Base-by-base conservation (phyloP, 1,140 invertebrate genomes). In the Drosophila sp. region DNA sequence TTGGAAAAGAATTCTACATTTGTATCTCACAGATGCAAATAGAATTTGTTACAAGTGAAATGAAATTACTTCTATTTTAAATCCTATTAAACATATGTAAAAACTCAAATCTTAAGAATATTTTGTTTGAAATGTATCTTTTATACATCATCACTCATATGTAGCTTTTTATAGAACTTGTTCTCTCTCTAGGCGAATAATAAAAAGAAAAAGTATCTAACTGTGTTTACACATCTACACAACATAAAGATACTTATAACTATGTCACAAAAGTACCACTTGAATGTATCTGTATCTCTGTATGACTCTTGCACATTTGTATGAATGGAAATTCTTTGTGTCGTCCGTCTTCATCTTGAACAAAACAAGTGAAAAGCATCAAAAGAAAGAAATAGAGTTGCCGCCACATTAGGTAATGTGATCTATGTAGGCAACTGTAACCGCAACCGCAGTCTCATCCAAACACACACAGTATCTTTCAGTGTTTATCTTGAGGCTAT, bases 351-450 rank as follows among this genome's bases (percentile, higher is more conserved):
- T 30, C 35, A 30, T 33, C 6, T 17, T 17, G 40, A 65, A 56
- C 23, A 30, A 57, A 86, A 82, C 83, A 86, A 86, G 79, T 89
- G 83, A 84, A 89, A 86, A 86, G 76, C 79, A 80, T 74, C 70
- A 86, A 72, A 86, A 73, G 56, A 66, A 63, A 68, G 57, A 71
- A 77, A 71, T 79, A 65, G 57, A 66, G 72, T 76, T 72, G 83
- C 78, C 76, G 79, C 71, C 71, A 71, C 79, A 87, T 86, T 86
- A 89, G 81, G 83, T 86, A 86, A 86, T 89, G 83, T 77, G 84
- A 86, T 86, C 83, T 80, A 76, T 79, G 44, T 47, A 23, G 66
- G 62, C 27, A 50, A 50, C 44, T 10, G 44, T 50, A 50, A 50
- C 44, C 44, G 80, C 80, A 81, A 77, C 73, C 76, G 66, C 72